Evolutionary conservation across 2,797 vertebrate species (phyloP).

Genomic region (Staurois parvus): DNA sequence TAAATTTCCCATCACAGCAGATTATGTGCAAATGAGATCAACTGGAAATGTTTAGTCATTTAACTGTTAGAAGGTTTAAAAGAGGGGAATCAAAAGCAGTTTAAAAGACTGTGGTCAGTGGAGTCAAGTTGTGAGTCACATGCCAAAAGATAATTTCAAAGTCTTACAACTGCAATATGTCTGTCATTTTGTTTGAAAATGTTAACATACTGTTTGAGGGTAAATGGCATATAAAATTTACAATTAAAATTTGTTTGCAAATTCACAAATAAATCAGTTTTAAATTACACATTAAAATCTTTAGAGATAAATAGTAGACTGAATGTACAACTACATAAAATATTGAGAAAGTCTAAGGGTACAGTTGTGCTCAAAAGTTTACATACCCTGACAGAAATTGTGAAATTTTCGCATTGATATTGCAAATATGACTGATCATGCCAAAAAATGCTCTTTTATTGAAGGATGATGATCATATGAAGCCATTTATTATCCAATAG

Average conservation of each 20-base stretch:
- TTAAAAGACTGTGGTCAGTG: slow-evolving; percentile 26
- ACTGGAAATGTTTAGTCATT: slow-evolving; percentile 53
- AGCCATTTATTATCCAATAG: no score
- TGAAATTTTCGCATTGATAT: no score
- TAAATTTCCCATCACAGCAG: slow-evolving; percentile 24
- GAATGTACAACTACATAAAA: neutral
- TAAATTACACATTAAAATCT: neutral
- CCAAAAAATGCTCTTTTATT: no score
- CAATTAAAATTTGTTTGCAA: neutral
- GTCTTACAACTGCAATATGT: slow-evolving; percentile 5
- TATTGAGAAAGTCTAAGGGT: neutral
- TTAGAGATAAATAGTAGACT: neutral
- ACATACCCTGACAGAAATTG: no score
- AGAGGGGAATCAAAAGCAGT: slow-evolving; percentile 14
- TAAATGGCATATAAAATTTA: neutral
- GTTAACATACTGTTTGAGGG: neutral
- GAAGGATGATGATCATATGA: no score
- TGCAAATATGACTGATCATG: no score
- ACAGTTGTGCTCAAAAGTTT: no score
- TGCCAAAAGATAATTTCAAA: neutral
- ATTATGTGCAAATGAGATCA: slow-evolving; percentile 39
- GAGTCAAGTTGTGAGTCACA: slow-evolving; percentile 13
- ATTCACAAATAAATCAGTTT: no score
- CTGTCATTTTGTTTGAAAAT: neutral
- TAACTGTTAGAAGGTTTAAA: slow-evolving; percentile 21